Conservation (phyloP, 2,797 vertebrate genomes). For the Rhadinocentrus ornatus region DNA sequence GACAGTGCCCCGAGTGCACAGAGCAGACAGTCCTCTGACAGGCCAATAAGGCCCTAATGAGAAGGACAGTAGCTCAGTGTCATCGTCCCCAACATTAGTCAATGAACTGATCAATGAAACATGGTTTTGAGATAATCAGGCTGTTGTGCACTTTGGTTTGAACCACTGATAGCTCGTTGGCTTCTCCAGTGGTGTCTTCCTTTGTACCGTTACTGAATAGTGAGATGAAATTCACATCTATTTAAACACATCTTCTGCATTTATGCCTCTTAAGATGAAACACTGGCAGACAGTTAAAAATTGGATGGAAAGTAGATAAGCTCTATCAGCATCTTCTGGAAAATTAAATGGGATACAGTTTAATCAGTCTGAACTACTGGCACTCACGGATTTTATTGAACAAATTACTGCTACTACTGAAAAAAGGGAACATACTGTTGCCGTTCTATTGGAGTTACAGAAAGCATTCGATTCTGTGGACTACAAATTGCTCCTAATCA, state of each 20-base stretch:
- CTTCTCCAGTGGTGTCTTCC: not conserved
- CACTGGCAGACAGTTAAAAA: not conserved
- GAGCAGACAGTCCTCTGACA: slow-evolving; percentile 70
- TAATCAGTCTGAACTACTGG: not conserved
- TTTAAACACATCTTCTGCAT: slow-evolving; percentile 20
- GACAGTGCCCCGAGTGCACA: slow-evolving; percentile 68
- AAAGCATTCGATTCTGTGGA: too few species aligned
- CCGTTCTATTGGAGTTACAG: too few species aligned
- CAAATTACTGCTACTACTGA: too few species aligned
- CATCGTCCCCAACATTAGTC: slow-evolving; percentile 65
- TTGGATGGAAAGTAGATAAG: slow-evolving; percentile 15
- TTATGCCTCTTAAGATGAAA: slow-evolving; percentile 20
- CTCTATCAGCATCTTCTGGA: not conserved
- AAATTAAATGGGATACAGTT: slow-evolving; percentile 1
- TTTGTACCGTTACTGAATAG: not conserved
- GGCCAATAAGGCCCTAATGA: slow-evolving; percentile 77
- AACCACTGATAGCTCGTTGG: slow-evolving; percentile 20
- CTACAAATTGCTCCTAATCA: too few species aligned
- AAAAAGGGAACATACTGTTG: too few species aligned
- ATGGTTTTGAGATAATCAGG: slow-evolving; percentile 64
- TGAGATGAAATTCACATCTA: slow-evolving; percentile 8
- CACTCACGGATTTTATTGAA: too few species aligned
- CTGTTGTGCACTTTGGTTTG: slow-evolving; percentile 55
- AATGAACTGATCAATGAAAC: slow-evolving; percentile 77
- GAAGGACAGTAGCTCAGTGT: slow-evolving; percentile 69